Evolutionary conservation across 2,797 vertebrate genomes (phyloP), one percentile per base, ranked within the genome.

Genomic region (Megaceryle alcyon): DNA sequence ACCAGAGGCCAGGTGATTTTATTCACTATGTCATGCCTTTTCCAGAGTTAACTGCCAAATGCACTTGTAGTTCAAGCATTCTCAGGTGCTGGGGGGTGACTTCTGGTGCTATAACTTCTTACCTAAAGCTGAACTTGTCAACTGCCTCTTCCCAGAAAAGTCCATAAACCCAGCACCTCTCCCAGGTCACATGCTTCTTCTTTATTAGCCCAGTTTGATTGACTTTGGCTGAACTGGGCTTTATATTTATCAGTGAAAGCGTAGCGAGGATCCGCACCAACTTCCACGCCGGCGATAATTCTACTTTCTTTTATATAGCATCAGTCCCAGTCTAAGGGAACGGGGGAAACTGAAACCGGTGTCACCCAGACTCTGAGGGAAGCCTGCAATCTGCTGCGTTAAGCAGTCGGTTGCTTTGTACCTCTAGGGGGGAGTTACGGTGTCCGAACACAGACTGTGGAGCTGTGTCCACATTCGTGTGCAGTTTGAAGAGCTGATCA

Each of bases 1-100:
- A 92, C 92, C 61, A 73, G 93, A 78, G 96, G 86, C 92, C 93
- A 87, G 86, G 63, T 93, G 94, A 90, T 95, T 93, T 95, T 89
- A 93, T 93, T 96, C 90, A 75, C 68, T 33, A 3, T 90, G 83
- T 93, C 92, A 53, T 65, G 60, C 91, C 88, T 96, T 75, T 89
- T 72, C 85, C 92, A 90, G 80, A 94, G 91, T 61, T 83, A 81
- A 29, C 95, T 92, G 91, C 88, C 72, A 88, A 81, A 86, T 48
- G 69, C 31, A 35, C 82, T 76, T 86, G 89, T 83, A 82, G 84
- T 78, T 96, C 82, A 83, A 23, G 82, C 80, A 12, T 76, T 80
- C 81, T 88, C 1, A 2, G 68, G 19, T 43, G 69, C 31, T 63
- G 48, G 66, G 7, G 19, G 23, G 29, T 57, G 49, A 71, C 65